A percentile compares a stretch with the other conserved stretches of the same genome.
Evolutionary conservation across 2,797 vertebrate species (phyloP).

Genomic region (Phoeniculus purpureus): DNA sequence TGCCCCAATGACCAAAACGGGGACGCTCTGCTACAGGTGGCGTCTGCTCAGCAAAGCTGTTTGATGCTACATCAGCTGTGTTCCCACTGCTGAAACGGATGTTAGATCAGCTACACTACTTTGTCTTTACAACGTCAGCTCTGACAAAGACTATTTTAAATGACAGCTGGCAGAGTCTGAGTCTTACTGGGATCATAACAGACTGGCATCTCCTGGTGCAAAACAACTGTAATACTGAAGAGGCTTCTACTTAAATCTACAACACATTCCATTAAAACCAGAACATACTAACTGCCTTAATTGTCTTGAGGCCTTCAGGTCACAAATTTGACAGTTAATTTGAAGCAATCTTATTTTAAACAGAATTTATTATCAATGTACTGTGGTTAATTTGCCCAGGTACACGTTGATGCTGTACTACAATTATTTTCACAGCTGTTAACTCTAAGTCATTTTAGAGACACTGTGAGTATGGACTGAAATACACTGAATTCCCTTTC

Average conservation of each 20-base stretch:
- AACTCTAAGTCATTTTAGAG: background rate
- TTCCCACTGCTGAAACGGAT: background rate
- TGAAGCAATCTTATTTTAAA: background rate
- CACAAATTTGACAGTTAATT: background rate
- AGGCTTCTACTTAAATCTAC: background rate
- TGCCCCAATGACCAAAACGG: background rate
- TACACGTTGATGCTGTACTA: background rate
- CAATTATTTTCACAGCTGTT: background rate
- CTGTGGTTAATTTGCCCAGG: background rate
- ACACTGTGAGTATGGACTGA: background rate
- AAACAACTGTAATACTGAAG: background rate
- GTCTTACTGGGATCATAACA: background rate
- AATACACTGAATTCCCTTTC: background rate
- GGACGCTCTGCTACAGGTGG: no score
- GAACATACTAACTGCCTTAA: background rate
- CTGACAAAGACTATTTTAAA: background rate
- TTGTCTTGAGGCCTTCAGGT: background rate
- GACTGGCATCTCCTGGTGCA: background rate
- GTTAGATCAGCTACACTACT: background rate
- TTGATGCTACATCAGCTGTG: background rate
- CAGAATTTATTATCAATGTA: background rate
- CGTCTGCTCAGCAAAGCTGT: background rate
- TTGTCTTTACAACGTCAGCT: background rate
- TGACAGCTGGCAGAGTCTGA: background rate
- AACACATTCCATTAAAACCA: background rate